Evolutionary conservation across 2,113 vertebrate species (phyloP).

Genomic region (Halcyon malimbica): DNA sequence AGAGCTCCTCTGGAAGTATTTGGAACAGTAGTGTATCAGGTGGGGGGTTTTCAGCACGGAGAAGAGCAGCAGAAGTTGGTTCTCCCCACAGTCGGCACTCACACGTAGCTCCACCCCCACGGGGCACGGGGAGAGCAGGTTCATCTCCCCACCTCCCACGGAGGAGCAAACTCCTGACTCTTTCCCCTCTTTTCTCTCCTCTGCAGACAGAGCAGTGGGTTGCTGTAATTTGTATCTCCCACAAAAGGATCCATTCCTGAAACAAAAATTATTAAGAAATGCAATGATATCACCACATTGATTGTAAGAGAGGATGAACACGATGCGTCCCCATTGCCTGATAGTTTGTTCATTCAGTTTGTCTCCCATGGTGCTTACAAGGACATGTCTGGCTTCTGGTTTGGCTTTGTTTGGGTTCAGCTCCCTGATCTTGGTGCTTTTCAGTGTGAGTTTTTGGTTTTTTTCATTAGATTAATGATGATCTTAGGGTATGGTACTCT

Average conservation of each 20-base stretch:
- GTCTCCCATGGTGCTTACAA: background rate
- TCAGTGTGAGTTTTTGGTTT: background rate
- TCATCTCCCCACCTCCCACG: background rate
- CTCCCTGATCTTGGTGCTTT: background rate
- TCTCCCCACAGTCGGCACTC: background rate
- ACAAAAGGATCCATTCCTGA: background rate
- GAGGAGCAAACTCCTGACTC: background rate
- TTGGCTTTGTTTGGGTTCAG: background rate
- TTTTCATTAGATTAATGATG: background rate
- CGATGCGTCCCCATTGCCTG: background rate
- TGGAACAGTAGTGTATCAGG: background rate
- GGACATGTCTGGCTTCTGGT: background rate
- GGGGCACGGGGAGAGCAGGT: background rate
- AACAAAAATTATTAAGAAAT: background rate
- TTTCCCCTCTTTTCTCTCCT: background rate
- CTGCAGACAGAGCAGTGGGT: background rate
- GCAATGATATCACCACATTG: background rate
- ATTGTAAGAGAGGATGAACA: background rate
- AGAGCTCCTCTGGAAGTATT: background rate
- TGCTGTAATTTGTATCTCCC: background rate
- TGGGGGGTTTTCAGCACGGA: fast-evolving
- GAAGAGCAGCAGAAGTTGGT: background rate
- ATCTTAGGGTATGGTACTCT: background rate
- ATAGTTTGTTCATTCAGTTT: background rate
- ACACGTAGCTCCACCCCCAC: background rate